Evolutionary conservation across 2,888 invertebrate genomes (phyloP), one percentile per base, ranked within the genome.

Genomic region (Eucera pruinosa): DNA sequence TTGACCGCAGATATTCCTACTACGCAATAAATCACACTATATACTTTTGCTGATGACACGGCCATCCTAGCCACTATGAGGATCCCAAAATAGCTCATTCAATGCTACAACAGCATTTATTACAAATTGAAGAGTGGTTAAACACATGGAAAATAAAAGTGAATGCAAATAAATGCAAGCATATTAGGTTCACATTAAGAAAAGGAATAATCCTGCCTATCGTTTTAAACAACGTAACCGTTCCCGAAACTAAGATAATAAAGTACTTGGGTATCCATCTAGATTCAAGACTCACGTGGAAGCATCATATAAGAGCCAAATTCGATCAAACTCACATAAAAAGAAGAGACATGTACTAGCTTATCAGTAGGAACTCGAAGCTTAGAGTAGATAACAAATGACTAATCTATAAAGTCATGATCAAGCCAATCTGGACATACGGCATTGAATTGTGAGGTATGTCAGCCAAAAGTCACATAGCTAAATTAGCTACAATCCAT

Each of bases 11-110:
- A 58, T 30, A 58, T 45, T 27, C 58, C 30, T 2, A 58, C 45
- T 3, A 18, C 25, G 1, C 27, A 41, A 20, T 18, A 45, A 13
- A 58, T 9, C 11, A 30, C 27, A 18, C 15, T 54, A 13, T 15
- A 9, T 9, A 58, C 27, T 11, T 43, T 58, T 20, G 58, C 58
- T n/a, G 58, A 57, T 13, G 43, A 58, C 18, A 58, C 43, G 11
- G 23, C 3, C 1, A 58, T 58, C 1, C n/a, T 45, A 43, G n/a
- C 30, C 6, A 57, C 2, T 18, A 45, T 27, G 58, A 58, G 3
- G 30, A 39, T 15, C 55, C 39, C 7, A n/a, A 41, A 3, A 11
- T 6, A 15, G 55, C 39, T 23, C 33, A 33, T 33, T 33, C 33
- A 11, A 48, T 25, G 48, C 23, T 48, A 23, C 48, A 48, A 48